Percentiles rank a stretch among this genome's conserved stretches.
These are phyloP conservation scores for Lasioglossum malachurum DNA, from an alignment of 2,888 invertebrate species.

Conservation along the genomic window DNA sequence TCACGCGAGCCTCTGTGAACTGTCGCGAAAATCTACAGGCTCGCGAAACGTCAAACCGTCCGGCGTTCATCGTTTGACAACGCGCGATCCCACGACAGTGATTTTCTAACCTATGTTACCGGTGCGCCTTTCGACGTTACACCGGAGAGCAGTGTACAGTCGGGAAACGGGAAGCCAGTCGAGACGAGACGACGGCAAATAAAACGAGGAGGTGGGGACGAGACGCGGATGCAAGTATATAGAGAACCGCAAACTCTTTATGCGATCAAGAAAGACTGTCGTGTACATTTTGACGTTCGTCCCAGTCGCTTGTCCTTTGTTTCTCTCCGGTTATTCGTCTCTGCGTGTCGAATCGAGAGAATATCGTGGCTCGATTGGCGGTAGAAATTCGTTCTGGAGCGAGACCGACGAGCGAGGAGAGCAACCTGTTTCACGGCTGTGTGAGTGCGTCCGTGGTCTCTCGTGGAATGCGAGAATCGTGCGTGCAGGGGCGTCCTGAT, in stretches of 20 bases:
- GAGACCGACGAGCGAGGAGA: constrained; percentile 43
- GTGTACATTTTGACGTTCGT: constrained; percentile 46
- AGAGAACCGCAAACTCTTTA: constrained; percentile 39
- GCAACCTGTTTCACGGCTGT: constrained; percentile 60
- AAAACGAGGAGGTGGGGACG: constrained; percentile 10
- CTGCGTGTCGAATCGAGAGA: constrained; percentile 11
- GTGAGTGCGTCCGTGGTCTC: constrained; percentile 44
- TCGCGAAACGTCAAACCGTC: constrained; percentile 23
- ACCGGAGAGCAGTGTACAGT: neutral
- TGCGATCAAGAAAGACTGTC: constrained; percentile 28
- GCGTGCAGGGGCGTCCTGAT: constrained; percentile 62
- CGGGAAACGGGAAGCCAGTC: constrained; percentile 7
- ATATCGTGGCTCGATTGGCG: constrained; percentile 37
- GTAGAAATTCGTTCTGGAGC: constrained; percentile 44
- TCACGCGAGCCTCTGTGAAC: constrained; percentile 48
- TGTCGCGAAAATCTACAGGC: constrained; percentile 20
- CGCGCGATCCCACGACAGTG: neutral
- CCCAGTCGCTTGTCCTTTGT: constrained; percentile 40
- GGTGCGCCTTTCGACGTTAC: constrained; percentile 15
- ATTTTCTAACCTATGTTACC: constrained; percentile 57
- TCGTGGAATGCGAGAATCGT: constrained; percentile 72
- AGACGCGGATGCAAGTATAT: neutral
- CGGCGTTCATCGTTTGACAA: constrained; percentile 11
- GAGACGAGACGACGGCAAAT: constrained; percentile 20
- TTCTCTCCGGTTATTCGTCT: constrained; percentile 21